Evolutionary conservation across 2,797 vertebrate genomes (phyloP).

Genomic region (Eurystomus glaucurus): DNA sequence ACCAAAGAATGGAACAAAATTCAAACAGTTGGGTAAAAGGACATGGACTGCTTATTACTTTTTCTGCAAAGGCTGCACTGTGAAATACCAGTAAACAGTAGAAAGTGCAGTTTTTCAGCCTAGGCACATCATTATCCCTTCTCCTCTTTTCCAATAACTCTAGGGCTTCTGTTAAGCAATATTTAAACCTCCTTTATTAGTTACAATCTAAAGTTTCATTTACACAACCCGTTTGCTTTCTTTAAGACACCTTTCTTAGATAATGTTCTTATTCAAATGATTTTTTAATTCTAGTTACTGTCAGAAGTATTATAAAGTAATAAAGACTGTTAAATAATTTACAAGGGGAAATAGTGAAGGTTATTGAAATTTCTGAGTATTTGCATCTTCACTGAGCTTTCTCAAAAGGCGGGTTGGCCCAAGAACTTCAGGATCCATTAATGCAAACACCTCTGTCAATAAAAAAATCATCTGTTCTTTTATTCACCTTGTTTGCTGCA

Average conservation of each 20-base stretch:
- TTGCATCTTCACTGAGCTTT: background rate
- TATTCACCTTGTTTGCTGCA: background rate
- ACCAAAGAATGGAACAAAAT: background rate
- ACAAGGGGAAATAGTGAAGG: background rate
- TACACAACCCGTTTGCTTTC: background rate
- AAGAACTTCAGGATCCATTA: background rate
- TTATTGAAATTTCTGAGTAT: background rate
- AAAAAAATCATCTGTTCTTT: background rate
- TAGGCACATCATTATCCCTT: background rate
- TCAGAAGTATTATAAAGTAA: background rate
- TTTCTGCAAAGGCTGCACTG: background rate
- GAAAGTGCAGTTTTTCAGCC: accelerated
- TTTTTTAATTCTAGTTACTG: background rate
- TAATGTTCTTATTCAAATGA: background rate
- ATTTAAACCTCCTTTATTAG: background rate
- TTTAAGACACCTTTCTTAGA: background rate
- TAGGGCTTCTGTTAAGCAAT: background rate
- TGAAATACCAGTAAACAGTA: background rate
- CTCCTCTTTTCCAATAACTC: background rate
- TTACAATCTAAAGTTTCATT: background rate
- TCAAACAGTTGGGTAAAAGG: background rate
- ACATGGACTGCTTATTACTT: background rate
- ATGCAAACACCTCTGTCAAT: background rate
- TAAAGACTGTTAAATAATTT: background rate
- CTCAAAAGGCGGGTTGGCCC: background rate